phyloP scores from a whole-genome alignment of 2,888 invertebrate genomes.

The Sceliomorpha sp. region DNA sequence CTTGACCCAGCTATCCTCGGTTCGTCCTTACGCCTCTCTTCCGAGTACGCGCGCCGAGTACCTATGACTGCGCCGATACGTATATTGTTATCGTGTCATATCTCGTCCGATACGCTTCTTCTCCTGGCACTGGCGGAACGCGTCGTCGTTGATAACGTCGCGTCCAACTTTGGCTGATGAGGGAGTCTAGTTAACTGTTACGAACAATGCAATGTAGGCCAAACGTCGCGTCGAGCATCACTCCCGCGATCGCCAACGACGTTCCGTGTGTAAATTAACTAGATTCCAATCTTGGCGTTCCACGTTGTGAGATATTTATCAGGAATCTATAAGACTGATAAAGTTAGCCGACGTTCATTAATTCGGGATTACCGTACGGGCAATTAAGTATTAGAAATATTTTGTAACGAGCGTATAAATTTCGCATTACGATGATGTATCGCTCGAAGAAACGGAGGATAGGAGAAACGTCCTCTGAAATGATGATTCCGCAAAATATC shows the following conservation, averaged over 20 bases:
- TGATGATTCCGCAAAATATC: too few relatives aligned
- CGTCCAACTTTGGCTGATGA: constrained; percentile 16
- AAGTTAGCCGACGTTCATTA: too few relatives aligned
- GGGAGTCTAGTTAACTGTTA: constrained; percentile 12
- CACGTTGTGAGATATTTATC: too few relatives aligned
- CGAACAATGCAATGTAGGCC: constrained; percentile 37
- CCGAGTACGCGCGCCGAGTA: constrained; percentile 13
- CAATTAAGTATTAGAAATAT: too few relatives aligned
- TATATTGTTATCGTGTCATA: constrained; percentile 11
- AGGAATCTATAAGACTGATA: too few relatives aligned
- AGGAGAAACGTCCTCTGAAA: too few relatives aligned
- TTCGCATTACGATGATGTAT: too few relatives aligned
- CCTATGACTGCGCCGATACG: constrained; percentile 18
- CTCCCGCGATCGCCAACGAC: constrained; percentile 24
- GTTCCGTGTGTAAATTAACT: background rate
- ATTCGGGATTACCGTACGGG: too few relatives aligned
- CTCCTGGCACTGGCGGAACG: background rate
- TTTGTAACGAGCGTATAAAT: too few relatives aligned
- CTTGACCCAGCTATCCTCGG: constrained; percentile 75
- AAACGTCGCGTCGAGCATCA: constrained; percentile 26
- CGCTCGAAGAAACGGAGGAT: too few relatives aligned
- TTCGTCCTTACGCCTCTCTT: constrained; percentile 63
- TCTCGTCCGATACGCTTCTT: constrained; percentile 19
- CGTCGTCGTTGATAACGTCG: constrained; percentile 28
- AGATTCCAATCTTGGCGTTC: too few relatives aligned